Base-by-base conservation (phyloP, 2,888 invertebrate genomes). In the Osmoderma eremita region DNA sequence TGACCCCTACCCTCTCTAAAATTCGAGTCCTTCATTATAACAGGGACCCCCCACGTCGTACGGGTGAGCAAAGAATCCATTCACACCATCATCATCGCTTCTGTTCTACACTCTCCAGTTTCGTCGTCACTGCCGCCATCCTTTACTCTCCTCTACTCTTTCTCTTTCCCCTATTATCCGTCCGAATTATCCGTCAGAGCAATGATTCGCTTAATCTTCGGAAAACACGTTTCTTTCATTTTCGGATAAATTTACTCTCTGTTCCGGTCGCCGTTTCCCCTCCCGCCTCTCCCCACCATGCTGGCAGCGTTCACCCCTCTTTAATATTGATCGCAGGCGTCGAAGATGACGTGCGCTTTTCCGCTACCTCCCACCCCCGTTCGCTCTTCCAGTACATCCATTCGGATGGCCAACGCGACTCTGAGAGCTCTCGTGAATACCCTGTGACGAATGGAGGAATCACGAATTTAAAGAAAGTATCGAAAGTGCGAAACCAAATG, bases 161-260 rank as follows among this genome's bases (percentile, higher is more conserved):
- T 58, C 24, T 58, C 58, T 45, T 45, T 45, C 42, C 12, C 30
- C 58, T 42, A 58, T 58, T 58, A 58, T 58, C 42, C 58, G 45
- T 42, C n/a, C 42, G 53, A 38, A 53, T 53, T 38, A 53, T 53
- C 38, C 53, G 53, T 18, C 38, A 38, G 45, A 58, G 58, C 24
- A 58, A 58, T 58, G 58, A 58, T 58, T 58, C 58, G 58, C 58
- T 58, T 58, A 58, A 58, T 58, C 58, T 58, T 42, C 58, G 45
- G 58, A 58, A 45, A 58, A 58, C 58, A 58, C 58, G 58, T 58
- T 58, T 58, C 58, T 58, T 58, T 58, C 58, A 58, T 58, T 58
- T 58, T 58, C 58, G 58, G 58, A 58, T 58, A 58, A 58, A 58
- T 58, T 58, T 58, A 45, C 58, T 58, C 58, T 42, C 58, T 24